Percentiles rank a stretch among this genome's conserved stretches.
These are phyloP conservation scores for Sprattus sprattus DNA, from an alignment of 2,113 vertebrate species.

Conservation along the genomic window DNA sequence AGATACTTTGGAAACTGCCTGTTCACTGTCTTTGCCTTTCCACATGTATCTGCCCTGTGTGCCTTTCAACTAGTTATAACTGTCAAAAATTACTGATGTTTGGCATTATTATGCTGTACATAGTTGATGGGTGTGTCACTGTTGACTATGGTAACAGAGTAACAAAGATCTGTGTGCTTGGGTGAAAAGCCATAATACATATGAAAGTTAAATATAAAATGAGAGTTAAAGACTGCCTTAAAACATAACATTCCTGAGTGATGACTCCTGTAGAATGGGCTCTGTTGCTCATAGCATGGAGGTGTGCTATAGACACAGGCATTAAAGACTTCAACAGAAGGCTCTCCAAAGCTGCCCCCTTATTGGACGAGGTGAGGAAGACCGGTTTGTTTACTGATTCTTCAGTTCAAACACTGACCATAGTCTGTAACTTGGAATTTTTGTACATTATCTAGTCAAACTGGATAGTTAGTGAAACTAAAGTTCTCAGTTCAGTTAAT, in stretches of 20 bases:
- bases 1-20: neutral
- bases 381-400: neutral
- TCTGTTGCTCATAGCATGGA: neutral
- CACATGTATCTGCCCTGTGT: neutral
- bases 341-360: neutral
- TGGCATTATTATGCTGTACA: neutral
- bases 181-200: neutral
- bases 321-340: neutral
- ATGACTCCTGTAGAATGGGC: slow-evolving; percentile 37
- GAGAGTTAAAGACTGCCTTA: neutral
- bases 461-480: neutral
- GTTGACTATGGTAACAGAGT: neutral
- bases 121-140: slow-evolving; percentile 10
- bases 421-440: neutral
- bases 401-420: neutral
- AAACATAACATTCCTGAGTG: slow-evolving; percentile 29
- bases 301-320: neutral
- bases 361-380: neutral
- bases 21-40: neutral
- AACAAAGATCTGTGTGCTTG: neutral
- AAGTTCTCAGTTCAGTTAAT: too few relatives aligned
- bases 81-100: neutral
- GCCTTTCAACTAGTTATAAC: neutral
- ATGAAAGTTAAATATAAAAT: neutral
- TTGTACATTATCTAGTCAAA: neutral